Base-by-base conservation (phyloP, 2,888 invertebrate genomes). In the Melolontha melolontha region DNA sequence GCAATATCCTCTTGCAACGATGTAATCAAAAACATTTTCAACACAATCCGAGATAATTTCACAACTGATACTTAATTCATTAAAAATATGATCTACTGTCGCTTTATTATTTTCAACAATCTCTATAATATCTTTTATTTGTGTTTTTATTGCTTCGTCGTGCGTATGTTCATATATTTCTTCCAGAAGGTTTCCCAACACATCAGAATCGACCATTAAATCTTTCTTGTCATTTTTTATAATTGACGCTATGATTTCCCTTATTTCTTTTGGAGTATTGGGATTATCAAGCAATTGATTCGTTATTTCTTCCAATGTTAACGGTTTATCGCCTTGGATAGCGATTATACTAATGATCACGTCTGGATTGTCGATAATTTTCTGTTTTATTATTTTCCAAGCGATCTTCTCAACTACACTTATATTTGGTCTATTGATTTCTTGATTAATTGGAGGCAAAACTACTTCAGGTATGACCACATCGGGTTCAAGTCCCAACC, bases 341-440 rank as follows among this genome's bases (percentile, higher is more conserved):
- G 22, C 12, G 2, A 47, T 14, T 47, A 47, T 12, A 8, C 8
- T 2, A 0, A 17, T n/a, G 12, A 47, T 10, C 6, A 12, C 12
- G 1, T 39, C 16, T 0, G 29, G 10, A 16, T 54, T 14, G 2
- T 34, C 12, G 8, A 12, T 34, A 4, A 40, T n/a, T 12, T 29
- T 29, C n/a, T 54, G n/a, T 39, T 54, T 39, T 34, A 54, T 54
- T 29, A 54, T 11, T 1, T 0, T 40, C 54, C 40, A 34, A 5
- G 12, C 5, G n/a, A 54, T 34, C 29, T n/a, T n/a, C 1, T 27
- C 34, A 27, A 34, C 12, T 11, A 39, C n/a, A 12, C 10, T 34
- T 4, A n/a, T 34, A 1, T 29, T 34, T 27, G 16, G 54, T 10
- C 16, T 39, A 5, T 54, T 1, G 14, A 40, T 12, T 4, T n/a